Evolutionary conservation across 2,888 invertebrate species (phyloP).

Genomic region (Drosophila limbata): DNA sequence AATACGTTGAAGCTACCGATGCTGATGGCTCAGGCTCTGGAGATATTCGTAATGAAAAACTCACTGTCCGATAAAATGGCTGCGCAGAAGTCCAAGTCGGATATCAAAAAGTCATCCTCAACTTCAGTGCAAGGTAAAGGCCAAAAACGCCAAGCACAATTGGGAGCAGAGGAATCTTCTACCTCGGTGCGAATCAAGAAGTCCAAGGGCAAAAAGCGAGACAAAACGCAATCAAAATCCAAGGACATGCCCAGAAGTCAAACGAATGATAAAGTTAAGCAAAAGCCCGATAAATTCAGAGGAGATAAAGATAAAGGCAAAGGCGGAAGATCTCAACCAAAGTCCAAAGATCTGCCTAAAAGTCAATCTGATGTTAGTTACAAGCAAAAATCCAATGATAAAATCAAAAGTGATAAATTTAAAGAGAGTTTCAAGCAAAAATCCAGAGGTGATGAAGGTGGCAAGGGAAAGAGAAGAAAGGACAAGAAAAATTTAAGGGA

Average conservation of each 20-base stretch:
- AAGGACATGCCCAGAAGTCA: not conserved
- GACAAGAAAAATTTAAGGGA: not conserved
- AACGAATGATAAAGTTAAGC: too few relatives aligned
- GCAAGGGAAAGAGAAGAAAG: not conserved
- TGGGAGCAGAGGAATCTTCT: too few relatives aligned
- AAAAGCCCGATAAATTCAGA: too few relatives aligned
- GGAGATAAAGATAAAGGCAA: too few relatives aligned
- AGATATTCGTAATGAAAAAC: slow-evolving; percentile 34
- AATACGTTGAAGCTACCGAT: slow-evolving; percentile 18
- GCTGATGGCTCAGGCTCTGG: slow-evolving; percentile 45
- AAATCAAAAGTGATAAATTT: not conserved
- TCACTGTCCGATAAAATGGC: not conserved
- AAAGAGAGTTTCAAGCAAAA: not conserved
- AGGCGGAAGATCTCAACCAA: not conserved
- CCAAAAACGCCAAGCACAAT: not conserved
- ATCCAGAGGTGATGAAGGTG: too few relatives aligned
- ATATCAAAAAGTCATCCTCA: not conserved
- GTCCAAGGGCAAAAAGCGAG: too few relatives aligned
- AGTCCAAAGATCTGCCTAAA: not conserved
- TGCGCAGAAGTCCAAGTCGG: not conserved
- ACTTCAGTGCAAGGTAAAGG: not conserved
- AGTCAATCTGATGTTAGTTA: not conserved
- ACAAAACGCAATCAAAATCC: not conserved
- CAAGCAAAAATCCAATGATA: not conserved
- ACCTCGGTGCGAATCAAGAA: too few relatives aligned